Conservation (phyloP, 2,113 vertebrate species). For the Pseudorhombus dupliciocellatus region DNA sequence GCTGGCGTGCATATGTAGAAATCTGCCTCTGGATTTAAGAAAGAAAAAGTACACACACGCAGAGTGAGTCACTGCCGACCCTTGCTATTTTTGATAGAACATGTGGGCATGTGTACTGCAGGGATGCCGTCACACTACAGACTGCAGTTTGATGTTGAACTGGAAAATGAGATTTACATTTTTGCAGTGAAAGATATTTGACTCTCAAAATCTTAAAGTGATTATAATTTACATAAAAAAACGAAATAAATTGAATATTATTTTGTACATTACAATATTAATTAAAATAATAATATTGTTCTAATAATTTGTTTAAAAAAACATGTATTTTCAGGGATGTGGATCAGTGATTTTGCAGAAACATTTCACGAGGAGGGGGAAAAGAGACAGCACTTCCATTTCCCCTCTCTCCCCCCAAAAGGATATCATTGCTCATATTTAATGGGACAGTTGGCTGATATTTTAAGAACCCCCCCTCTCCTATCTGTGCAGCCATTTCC, state of each 20-base stretch:
- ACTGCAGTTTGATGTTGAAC: neutral
- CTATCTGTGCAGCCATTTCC: constrained; percentile 50
- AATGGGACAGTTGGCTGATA: constrained; percentile 60
- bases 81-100: constrained; percentile 1
- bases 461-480: constrained; percentile 53
- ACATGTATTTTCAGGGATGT: neutral
- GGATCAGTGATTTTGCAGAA: neutral
- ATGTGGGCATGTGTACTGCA: neutral
- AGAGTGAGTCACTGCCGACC: constrained; percentile 1
- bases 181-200: neutral
- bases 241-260: neutral
- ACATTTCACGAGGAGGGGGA: neutral
- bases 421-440: constrained; percentile 60
- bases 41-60: constrained; percentile 2
- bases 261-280: neutral
- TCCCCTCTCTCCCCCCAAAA: constrained; percentile 22
- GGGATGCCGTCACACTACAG: neutral
- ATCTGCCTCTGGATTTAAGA: constrained; percentile 52
- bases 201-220: neutral
- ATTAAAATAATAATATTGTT: neutral
- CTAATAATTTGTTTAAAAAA: neutral
- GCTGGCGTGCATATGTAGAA: constrained; percentile 50
- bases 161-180: neutral
- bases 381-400: constrained; percentile 13
- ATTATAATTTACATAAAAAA: neutral